Evolutionary conservation across 2,113 vertebrate species (phyloP).

Genomic region (Atherinomorus stipes): DNA sequence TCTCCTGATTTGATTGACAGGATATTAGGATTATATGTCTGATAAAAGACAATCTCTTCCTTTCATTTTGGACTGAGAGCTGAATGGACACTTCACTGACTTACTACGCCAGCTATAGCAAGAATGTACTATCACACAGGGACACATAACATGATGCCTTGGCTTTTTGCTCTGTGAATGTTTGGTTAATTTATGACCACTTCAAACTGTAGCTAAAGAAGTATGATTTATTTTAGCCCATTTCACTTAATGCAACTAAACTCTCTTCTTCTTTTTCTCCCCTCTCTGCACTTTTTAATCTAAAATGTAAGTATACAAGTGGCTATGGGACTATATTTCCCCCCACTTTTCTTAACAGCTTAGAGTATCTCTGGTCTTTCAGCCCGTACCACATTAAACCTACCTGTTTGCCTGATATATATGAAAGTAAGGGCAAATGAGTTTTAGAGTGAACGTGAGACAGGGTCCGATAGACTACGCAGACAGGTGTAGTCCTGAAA

Average conservation of each 20-base stretch:
- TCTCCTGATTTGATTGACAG: background rate
- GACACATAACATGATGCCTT: background rate
- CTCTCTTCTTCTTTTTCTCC: background rate
- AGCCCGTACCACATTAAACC: slow-evolving; percentile 95
- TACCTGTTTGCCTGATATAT: slow-evolving; percentile 91
- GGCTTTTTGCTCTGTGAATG: too few species aligned
- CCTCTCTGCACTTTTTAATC: slow-evolving; percentile 10
- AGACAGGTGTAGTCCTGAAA: slow-evolving; percentile 88
- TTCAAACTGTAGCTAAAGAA: too few species aligned
- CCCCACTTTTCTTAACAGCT: slow-evolving; percentile 92
- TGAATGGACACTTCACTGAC: background rate
- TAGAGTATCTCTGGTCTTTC: slow-evolving; percentile 92
- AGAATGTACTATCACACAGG: background rate
- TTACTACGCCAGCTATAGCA: background rate
- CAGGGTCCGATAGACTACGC: slow-evolving; percentile 85
- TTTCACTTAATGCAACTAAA: too few species aligned
- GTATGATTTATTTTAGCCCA: too few species aligned
- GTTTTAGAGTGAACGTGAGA: slow-evolving; percentile 71
- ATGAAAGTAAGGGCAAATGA: slow-evolving; percentile 59
- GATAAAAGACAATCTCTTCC: background rate
- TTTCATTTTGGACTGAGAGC: background rate
- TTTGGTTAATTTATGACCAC: too few species aligned
- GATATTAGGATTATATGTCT: background rate
- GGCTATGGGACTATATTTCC: slow-evolving; percentile 80
- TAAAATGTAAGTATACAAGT: slow-evolving; percentile 1